These are phyloP conservation scores for Brachionus rotundiformis DNA, from an alignment of 1,140 invertebrate species.

Conservation along the genomic window DNA sequence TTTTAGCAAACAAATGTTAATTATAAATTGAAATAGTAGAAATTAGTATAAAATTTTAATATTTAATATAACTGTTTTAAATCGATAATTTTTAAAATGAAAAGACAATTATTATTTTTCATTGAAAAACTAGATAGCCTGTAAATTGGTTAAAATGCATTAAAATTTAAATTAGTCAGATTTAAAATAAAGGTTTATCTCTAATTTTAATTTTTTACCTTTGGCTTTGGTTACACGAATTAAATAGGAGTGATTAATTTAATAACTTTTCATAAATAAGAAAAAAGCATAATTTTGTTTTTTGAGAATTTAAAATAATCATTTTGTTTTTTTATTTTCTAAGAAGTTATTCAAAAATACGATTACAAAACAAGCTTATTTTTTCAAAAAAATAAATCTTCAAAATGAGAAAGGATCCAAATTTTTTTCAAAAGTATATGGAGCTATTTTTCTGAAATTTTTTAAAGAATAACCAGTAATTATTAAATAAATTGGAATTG, in stretches of 20 bases:
- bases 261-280: background rate
- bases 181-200: too few relatives aligned
- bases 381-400: background rate
- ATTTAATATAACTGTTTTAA: too few relatives aligned
- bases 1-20: background rate
- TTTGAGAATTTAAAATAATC: background rate
- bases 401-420: background rate
- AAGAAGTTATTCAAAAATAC: background rate
- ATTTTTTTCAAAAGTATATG: background rate
- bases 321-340: background rate
- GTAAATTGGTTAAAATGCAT: too few relatives aligned
- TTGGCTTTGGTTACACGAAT: background rate
- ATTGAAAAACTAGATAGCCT: background rate
- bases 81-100: background rate
- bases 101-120: too few relatives aligned
- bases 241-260: background rate
- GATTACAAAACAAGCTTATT: background rate
- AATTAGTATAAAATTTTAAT: conserved; percentile 5
- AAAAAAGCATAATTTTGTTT: background rate
- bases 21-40: background rate
- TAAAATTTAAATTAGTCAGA: too few relatives aligned
- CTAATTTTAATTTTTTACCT: too few relatives aligned
- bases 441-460: background rate
- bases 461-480: background rate
- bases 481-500: too few relatives aligned